A percentile compares a stretch with the other conserved stretches of the same genome.
Conservation (phyloP, 2,113 vertebrate species). For the Zosterops borbonicus region DNA sequence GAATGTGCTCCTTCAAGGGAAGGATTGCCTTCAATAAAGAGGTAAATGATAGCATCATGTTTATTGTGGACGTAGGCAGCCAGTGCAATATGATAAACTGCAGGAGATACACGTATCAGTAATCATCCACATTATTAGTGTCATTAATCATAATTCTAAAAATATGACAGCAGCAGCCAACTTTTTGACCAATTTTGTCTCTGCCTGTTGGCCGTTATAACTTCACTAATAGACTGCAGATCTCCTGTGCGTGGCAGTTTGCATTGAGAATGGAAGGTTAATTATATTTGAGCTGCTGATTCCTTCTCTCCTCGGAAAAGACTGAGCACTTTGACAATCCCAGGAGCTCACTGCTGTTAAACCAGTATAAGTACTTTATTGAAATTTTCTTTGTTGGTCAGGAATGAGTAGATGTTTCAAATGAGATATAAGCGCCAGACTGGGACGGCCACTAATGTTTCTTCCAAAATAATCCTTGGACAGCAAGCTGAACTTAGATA, state of each 20-base stretch:
- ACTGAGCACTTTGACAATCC: slow-evolving; percentile 81
- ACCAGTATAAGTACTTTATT: slow-evolving; percentile 82
- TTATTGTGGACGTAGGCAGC: slow-evolving; percentile 88
- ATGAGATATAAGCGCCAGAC: slow-evolving; percentile 76
- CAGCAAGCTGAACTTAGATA: slow-evolving; percentile 65
- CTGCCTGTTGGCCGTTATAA: slow-evolving; percentile 83
- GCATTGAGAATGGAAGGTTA: slow-evolving; percentile 93
- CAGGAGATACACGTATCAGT: slow-evolving; percentile 85
- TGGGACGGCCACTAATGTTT: slow-evolving; percentile 73
- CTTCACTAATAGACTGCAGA: slow-evolving; percentile 80
- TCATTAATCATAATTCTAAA: slow-evolving; percentile 92
- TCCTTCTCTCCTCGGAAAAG: slow-evolving; percentile 82
- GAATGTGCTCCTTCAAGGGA: slow-evolving; percentile 82
- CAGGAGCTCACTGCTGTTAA: slow-evolving; percentile 80
- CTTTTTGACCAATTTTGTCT: slow-evolving; percentile 83
- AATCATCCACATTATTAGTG: slow-evolving; percentile 92
- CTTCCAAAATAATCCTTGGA: slow-evolving; percentile 73
- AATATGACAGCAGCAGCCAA: slow-evolving; percentile 84
- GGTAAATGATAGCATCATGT: slow-evolving; percentile 90
- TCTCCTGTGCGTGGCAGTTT: slow-evolving; percentile 83
- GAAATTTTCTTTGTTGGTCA: slow-evolving; percentile 89
- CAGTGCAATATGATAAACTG: slow-evolving; percentile 89
- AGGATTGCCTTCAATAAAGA: slow-evolving; percentile 85
- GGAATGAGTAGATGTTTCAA: slow-evolving; percentile 83
- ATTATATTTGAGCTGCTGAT: slow-evolving; percentile 93